These are phyloP conservation scores for Meandrina meandrites DNA, from an alignment of 92 coral and sea anemone genomes.

Conservation along the genomic window DNA sequence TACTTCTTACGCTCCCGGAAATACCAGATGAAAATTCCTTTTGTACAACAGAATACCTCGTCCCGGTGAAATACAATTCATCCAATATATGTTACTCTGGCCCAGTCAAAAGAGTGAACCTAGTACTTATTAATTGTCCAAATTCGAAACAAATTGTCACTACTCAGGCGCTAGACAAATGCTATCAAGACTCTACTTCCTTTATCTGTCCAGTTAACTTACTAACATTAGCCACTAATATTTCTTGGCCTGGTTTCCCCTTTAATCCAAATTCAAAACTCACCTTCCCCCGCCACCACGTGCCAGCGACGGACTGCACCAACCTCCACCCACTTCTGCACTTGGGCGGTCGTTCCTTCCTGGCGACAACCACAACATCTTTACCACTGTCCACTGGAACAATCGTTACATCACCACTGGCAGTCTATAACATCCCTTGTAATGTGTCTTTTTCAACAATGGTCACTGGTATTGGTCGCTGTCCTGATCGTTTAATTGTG, in stretches of 20 bases:
- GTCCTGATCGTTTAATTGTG: constrained; percentile 40
- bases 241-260: constrained; percentile 57
- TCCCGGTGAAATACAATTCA: constrained; percentile 43
- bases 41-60: constrained; percentile 46
- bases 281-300: constrained; percentile 41
- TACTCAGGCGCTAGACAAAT: constrained; percentile 31
- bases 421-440: constrained; percentile 48
- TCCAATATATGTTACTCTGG: constrained; percentile 44
- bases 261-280: constrained; percentile 39
- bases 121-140: constrained; percentile 44
- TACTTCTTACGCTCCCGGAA: constrained; percentile 35
- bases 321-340: constrained; percentile 43
- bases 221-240: constrained; percentile 31
- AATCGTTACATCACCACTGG: constrained; percentile 29
- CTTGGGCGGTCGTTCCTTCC: constrained; percentile 41
- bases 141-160: constrained; percentile 24
- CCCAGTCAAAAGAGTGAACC: constrained; percentile 31
- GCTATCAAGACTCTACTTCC: constrained; percentile 20
- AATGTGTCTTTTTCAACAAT: constrained; percentile 32
- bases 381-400: constrained; percentile 29
- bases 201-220: constrained; percentile 48
- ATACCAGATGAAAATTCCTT: constrained; percentile 10
- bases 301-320: constrained; percentile 8
- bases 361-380: constrained; percentile 24
- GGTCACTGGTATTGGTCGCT: constrained; percentile 33